Base-by-base conservation (phyloP, 2,113 vertebrate species). In the Glaucidium brasilianum region DNA sequence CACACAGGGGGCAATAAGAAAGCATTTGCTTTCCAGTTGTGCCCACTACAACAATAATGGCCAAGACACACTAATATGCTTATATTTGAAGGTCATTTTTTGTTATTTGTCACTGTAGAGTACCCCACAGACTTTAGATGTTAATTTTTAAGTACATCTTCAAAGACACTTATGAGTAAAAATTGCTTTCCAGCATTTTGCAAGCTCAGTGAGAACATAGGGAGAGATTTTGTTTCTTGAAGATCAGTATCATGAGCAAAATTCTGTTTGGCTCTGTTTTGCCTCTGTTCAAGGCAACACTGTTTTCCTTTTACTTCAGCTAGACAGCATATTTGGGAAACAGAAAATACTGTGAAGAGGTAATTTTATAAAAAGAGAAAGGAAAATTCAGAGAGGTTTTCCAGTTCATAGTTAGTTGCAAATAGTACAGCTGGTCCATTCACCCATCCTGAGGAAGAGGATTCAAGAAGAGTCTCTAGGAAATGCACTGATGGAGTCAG, bases 1-100 rank as follows among this genome's bases (percentile, higher is more conserved):
- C 98, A 98, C 88, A 90, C 98, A 74, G 97, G 95, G 98, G 98
- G 98, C 99, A 97, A 98, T 89, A 41, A 56, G 35, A 64, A 66
- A 29, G 19, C 32, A 58, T 29, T 58, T 37, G 17, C n/a, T 60
- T 56, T 56, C 52, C 64, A 63, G 21, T 29, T 74, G 23, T 50
- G 35, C 66, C 60, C 19, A 22, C 41, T 60, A 43, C 34, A 49
- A 11, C 30, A 26, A 32, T 50, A 41, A 66, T 11, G 16, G 17
- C 41, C 74, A 56, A 64, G 53, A 43, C 12, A 23, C 27, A n/a
- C 27, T 45, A 45, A n/a, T 69, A 22, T 23, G 32, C 30, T 64
- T 56, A 49, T 20, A 64, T n/a, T 80, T 72, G 64, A 64, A 64
- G 41, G 14, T 53, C 5, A 11, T 79, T 79, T 79, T 79, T 71